phyloP scores from a whole-genome alignment of 2,797 vertebrate genomes.

The Netta rufina region DNA sequence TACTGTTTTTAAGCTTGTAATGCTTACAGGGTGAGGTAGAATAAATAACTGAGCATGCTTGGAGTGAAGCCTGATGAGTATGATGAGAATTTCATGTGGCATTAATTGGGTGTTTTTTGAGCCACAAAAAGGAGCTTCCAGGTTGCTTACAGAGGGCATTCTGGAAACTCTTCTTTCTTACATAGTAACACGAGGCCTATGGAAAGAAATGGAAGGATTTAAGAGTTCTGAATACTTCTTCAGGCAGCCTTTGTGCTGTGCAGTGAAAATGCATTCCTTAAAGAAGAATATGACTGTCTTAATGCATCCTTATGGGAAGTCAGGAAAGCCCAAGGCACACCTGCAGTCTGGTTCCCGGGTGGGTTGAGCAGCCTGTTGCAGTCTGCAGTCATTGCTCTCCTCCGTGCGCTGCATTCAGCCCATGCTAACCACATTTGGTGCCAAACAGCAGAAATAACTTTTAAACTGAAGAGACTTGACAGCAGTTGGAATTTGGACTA shows the following conservation, averaged over 20 bases:
- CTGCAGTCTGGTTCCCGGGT: neutral
- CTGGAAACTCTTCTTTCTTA: neutral
- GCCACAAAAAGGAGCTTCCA: neutral
- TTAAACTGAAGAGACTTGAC: neutral
- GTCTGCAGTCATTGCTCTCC: neutral
- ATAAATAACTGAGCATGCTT: conserved; percentile 5
- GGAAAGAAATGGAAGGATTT: neutral
- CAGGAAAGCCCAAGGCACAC: neutral
- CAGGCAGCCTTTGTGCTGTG: neutral
- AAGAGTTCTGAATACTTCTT: neutral
- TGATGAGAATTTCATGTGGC: neutral
- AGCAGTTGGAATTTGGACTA: neutral
- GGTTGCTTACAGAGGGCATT: neutral
- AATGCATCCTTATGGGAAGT: neutral
- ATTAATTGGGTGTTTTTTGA: neutral
- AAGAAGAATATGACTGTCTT: neutral
- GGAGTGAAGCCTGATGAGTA: neutral
- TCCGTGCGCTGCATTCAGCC: neutral
- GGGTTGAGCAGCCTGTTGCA: neutral
- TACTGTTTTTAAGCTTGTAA: neutral
- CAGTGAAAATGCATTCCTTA: neutral
- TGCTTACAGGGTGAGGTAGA: neutral
- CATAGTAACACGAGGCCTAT: neutral
- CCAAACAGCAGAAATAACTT: neutral
- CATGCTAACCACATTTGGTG: neutral